Evolutionary conservation across 2,113 vertebrate genomes (phyloP).

Genomic region (Mixornis gularis): DNA sequence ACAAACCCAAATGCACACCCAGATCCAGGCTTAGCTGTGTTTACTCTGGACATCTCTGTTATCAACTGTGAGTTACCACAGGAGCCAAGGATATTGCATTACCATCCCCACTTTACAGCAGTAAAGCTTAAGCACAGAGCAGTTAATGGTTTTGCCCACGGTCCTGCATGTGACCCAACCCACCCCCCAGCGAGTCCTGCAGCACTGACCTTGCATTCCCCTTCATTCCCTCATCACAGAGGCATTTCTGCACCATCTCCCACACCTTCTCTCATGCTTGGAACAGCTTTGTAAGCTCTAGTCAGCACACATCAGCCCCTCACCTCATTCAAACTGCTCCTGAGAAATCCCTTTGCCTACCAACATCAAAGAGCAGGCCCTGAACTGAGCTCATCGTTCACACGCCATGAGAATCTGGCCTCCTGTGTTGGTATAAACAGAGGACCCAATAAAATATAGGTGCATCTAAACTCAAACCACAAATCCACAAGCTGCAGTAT

Average conservation of each 20-base stretch:
- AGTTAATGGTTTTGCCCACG: conserved; percentile 55
- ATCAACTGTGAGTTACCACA: conserved; percentile 52
- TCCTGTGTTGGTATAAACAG: not conserved
- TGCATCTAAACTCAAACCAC: conserved; percentile 3
- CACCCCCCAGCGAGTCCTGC: conserved; percentile 19
- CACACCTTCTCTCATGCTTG: conserved; percentile 59
- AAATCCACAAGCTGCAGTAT: not conserved
- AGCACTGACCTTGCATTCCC: conserved; percentile 52
- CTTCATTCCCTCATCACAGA: conserved; percentile 61
- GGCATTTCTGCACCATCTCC: conserved; percentile 64
- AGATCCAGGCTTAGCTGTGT: conserved; percentile 52
- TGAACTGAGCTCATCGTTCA: not conserved
- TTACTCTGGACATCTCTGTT: conserved; percentile 48
- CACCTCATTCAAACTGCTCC: conserved; percentile 58
- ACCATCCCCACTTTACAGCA: conserved; percentile 6
- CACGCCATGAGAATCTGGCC: not conserved
- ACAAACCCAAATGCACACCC: not conserved
- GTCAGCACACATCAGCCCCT: conserved; percentile 57
- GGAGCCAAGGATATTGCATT: conserved; percentile 51
- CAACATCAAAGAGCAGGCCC: conserved; percentile 43
- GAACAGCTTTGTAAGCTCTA: conserved; percentile 56
- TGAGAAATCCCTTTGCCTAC: conserved; percentile 47
- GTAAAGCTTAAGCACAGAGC: conserved; percentile 42
- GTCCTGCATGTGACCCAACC: conserved; percentile 6
- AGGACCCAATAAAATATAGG: not conserved